Evolutionary conservation across 2,888 invertebrate species (phyloP).

Genomic region (Taphrorychus bicolor): DNA sequence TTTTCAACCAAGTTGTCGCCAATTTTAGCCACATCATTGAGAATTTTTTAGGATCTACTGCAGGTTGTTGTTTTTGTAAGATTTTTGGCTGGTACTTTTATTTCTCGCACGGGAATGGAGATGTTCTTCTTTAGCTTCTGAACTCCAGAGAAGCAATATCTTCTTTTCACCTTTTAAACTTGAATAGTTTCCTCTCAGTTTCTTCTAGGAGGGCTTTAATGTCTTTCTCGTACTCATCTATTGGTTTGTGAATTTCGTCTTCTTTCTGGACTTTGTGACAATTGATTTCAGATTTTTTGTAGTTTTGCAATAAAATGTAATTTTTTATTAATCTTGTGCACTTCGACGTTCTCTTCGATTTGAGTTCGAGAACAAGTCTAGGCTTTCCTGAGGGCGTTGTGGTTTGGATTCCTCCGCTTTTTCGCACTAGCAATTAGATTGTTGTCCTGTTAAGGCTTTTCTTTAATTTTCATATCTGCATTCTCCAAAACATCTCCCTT

Average conservation of each 20-base stretch:
- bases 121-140: slow-evolving; percentile 48
- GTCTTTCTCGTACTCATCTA: slow-evolving; percentile 51
- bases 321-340: not conserved
- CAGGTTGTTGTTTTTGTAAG: slow-evolving; percentile 52
- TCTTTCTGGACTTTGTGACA: slow-evolving; percentile 21
- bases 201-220: slow-evolving; percentile 42
- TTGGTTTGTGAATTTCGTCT: slow-evolving; percentile 60
- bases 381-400: slow-evolving; percentile 5
- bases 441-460: slow-evolving; percentile 34
- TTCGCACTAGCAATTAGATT: slow-evolving; percentile 13
- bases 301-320: slow-evolving; percentile 7
- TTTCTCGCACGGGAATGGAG: not conserved
- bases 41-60: slow-evolving; percentile 40
- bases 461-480: slow-evolving; percentile 40
- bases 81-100: slow-evolving; percentile 7
- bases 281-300: slow-evolving; percentile 11
- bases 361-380: slow-evolving; percentile 13
- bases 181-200: slow-evolving; percentile 31
- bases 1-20: slow-evolving; percentile 29
- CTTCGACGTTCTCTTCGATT: not conserved
- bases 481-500: slow-evolving; percentile 35
- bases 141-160: slow-evolving; percentile 43
- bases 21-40: slow-evolving; percentile 25
- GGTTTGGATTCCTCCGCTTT: slow-evolving; percentile 20
- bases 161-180: slow-evolving; percentile 32